Conservation (phyloP, 2,888 invertebrate species). For the Pseudococcus viburni region DNA sequence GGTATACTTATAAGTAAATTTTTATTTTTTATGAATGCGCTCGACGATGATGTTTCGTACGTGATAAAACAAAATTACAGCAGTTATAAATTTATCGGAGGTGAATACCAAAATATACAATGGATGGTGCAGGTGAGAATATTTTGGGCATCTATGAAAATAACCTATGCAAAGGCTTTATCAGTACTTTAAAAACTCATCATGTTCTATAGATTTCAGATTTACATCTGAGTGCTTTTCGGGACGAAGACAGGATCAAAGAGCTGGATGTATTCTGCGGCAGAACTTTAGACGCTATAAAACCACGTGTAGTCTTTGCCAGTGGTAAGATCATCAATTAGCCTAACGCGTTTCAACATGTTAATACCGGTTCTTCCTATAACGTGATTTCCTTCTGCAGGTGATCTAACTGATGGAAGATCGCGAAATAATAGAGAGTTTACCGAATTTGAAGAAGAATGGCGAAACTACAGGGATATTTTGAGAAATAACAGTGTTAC, state of each 20-base stretch:
- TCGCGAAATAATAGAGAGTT: conserved; percentile 84
- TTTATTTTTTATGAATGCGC: conserved; percentile 35
- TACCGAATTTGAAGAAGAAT: conserved; percentile 85
- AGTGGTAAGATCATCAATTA: conserved; percentile 75
- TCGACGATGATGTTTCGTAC: conserved; percentile 23
- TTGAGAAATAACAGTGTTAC: conserved; percentile 79
- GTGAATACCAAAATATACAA: background rate
- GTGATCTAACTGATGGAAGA: conserved; percentile 91
- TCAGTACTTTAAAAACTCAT: background rate
- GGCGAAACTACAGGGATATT: conserved; percentile 83
- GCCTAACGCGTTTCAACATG: background rate
- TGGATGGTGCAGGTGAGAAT: conserved; percentile 47
- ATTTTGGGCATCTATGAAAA: too few species aligned
- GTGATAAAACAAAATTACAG: background rate
- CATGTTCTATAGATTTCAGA: conserved; percentile 82
- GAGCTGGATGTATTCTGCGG: conserved; percentile 87
- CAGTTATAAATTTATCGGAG: conserved; percentile 38
- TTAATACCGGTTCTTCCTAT: conserved; percentile 5
- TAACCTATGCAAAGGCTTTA: background rate
- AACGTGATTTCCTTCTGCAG: conserved; percentile 70
- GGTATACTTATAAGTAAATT: conserved; percentile 43
- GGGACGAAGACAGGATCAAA: conserved; percentile 80
- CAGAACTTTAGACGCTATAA: conserved; percentile 79
- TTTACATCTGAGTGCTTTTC: conserved; percentile 88
- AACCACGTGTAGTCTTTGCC: conserved; percentile 84